These are phyloP conservation scores for Nesospiza acunhae DNA, from an alignment of 2,113 vertebrate genomes.

Conservation along the genomic window DNA sequence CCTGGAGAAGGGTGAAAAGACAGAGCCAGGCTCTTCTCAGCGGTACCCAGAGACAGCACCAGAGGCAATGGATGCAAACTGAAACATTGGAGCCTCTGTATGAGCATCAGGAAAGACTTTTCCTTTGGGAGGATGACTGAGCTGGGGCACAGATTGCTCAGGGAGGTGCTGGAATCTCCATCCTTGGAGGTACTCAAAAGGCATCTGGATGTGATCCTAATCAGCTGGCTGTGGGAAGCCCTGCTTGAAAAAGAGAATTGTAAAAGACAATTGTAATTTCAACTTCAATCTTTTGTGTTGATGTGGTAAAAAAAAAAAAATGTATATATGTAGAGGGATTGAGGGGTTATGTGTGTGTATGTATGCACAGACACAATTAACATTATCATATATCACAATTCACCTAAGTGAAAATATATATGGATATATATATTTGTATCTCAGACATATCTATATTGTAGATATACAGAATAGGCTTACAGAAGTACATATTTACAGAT, in stretches of 20 bases:
- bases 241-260: background rate
- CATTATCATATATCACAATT: background rate
- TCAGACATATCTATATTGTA: background rate
- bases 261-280: rapidly evolving
- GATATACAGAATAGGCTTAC: background rate
- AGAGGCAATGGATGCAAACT: background rate
- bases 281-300: background rate
- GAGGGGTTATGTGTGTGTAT: background rate
- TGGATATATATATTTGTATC: background rate
- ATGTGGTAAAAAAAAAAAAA: background rate
- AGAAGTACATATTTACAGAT: background rate
- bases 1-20: background rate
- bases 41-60: background rate
- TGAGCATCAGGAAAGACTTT: background rate
- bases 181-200: background rate
- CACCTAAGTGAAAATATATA: background rate
- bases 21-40: background rate
- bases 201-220: no score
- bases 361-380: background rate
- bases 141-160: background rate
- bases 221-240: background rate
- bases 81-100: background rate
- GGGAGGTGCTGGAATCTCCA: background rate
- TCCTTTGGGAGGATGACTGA: background rate
- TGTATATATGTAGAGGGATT: no score